Evolutionary conservation across 2,888 invertebrate genomes (phyloP), one percentile per base, ranked within the genome.

Genomic region (Andrena trimmerana): DNA sequence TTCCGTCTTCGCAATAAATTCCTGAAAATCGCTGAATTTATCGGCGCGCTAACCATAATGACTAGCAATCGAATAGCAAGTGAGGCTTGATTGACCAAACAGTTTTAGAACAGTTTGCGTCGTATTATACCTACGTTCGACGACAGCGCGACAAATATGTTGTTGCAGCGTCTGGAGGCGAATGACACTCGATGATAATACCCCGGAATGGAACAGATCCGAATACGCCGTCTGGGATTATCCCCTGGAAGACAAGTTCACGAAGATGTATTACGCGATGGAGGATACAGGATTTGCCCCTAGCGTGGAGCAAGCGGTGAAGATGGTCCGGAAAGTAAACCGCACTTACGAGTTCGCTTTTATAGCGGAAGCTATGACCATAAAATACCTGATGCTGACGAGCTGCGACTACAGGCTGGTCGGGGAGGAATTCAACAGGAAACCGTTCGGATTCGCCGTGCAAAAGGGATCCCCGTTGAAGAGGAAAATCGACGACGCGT

Each of bases 191-290:
- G 98, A 99, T 93, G 98, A 99, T 94, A 98, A 97, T 68, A 94
- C 98, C 71, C 96, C 96, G 31, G 97, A 98, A 75, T 96, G 97
- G 16, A 98, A 99, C 92, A 95, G 98, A 57, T 97, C 98, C 0
- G 97, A 98, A 93, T 94, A 99, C 33, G 98, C 99, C 0, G 99
- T 99, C 0, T 99, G 99, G 99, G 99, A 99, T 93, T 99, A 99
- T 93, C 99, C 99, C 0, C 98, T 99, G 0, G 98, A 98, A 90
- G 98, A 99, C 94, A 99, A 98, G 92, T 99, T 98, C 94, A 99
- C 98, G 60, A 99, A 99, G 94, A 98, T 99, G 97, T 99, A 98
- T 98, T 97, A 98, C 92, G 97, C 98, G 0, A 99, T 99, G 98
- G 94, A 93, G 83, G 96, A 96, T 96, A 97, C 98, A 0, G 96